Base-by-base conservation (phyloP, 1,140 invertebrate genomes). In the Drosophila tropicalis region DNA sequence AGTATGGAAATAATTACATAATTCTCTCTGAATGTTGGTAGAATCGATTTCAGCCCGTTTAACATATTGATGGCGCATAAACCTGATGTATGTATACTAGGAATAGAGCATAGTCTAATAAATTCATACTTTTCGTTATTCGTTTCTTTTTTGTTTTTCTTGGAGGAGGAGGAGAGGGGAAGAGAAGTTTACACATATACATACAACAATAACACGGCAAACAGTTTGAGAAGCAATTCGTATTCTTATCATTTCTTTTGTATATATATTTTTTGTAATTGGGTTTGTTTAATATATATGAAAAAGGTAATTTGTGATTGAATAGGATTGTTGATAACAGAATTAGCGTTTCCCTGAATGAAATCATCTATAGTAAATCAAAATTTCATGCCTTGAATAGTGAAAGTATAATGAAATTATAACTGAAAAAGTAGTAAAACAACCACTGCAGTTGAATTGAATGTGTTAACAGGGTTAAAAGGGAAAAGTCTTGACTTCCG, bases 111-210 rank as follows among this genome's bases (percentile, higher is more conserved):
- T 84, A 74, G 81, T 85, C 81, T 85, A 81, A 81, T 85, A 85
- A 85, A 85, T 85, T 85, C 81, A 85, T 85, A 81, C 58, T 81
- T 84, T 81, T 81, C 81, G 81, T 80, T 81, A 85, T 73, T 79
- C 78, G 66, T 76, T 85, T 65, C 58, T 67, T 10, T 58, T 72
- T 68, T 74, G 56, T 60, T 41, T 75, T 61, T 60, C 67, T 67
- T 71, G 62, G 10, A 17, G 44, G 9, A 12, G 34, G 34, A 22
- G 25, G 41, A 25, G n/a, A 29, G 41, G 40, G 40, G n/a, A 15
- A 22, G 55, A 63, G 44, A 60, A 67, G 32, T 67, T 67, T 63
- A 60, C 56, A 71, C 62, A 56, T 66, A 40, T 72, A 67, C 61
- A 76, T 62, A 66, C 67, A 78, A 67, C 72, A 78, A 70, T 61